These are phyloP conservation scores for Rugalucina vietnamica DNA, from an alignment of 2,888 invertebrate genomes.

Conservation along the genomic window DNA sequence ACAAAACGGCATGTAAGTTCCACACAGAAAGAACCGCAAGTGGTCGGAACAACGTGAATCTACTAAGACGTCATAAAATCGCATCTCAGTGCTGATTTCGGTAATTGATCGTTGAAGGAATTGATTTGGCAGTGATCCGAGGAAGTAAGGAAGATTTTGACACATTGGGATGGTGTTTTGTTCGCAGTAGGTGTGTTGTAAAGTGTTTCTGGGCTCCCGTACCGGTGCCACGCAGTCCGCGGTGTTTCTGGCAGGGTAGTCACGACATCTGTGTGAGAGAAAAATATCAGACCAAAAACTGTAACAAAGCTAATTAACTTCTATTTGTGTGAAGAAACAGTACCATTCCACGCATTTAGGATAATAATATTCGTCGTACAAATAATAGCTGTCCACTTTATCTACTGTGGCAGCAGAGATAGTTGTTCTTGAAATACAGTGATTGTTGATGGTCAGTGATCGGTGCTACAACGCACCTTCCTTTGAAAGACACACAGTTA, in stretches of 20 bases:
- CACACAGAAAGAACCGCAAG: slow-evolving; percentile 73
- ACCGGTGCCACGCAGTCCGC: slow-evolving; percentile 27
- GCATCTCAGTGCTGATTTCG: slow-evolving; percentile 67
- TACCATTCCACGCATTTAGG: too few relatives aligned
- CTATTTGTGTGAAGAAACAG: too few relatives aligned
- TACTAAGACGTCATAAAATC: slow-evolving; percentile 66
- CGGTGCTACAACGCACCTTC: too few relatives aligned
- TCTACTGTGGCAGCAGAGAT: too few relatives aligned
- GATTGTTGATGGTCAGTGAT: too few relatives aligned
- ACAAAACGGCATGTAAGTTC: slow-evolving; percentile 74
- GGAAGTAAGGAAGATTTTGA: slow-evolving; percentile 60
- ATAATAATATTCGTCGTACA: too few relatives aligned
- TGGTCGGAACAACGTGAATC: slow-evolving; percentile 66
- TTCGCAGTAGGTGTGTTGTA: slow-evolving; percentile 63
- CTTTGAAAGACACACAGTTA: too few relatives aligned
- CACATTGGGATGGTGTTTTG: slow-evolving; percentile 70
- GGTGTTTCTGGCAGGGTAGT: slow-evolving; percentile 1
- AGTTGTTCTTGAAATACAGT: too few relatives aligned
- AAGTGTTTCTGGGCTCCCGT: background rate
- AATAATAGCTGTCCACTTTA: too few relatives aligned
- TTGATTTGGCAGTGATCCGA: slow-evolving; percentile 76
- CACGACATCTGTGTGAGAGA: slow-evolving; percentile 43
- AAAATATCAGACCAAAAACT: too few relatives aligned
- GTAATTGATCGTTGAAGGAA: slow-evolving; percentile 69
- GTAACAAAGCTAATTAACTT: too few relatives aligned